Evolutionary conservation across 1,140 invertebrate genomes (phyloP), one percentile per base, ranked within the genome.

Genomic region (Spodoptera litura): DNA sequence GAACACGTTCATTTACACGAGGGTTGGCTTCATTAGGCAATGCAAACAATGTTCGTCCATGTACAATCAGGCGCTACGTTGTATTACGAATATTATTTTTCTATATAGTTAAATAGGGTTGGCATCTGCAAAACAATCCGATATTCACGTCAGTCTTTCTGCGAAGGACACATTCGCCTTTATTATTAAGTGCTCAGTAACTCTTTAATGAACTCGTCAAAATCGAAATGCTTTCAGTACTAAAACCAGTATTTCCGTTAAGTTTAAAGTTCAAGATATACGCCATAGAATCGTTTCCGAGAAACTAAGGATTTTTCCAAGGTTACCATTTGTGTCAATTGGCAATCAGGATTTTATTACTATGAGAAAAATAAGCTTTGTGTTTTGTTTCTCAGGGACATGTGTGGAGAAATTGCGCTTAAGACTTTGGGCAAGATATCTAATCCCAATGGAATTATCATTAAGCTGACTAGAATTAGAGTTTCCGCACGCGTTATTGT

Each of bases 171-270:
- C 53, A 15, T 15, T 73, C 70, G 6, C 20, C 66, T 78, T 78
- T 78, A 81, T 71, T 44, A 66, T 79, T 71, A 73, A 80, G 74
- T 73, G 73, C 61, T 27, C 70, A 44, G 55, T 27, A 55, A 68
- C 9, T 55, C 11, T 8, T 25, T 73, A 59, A 59, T 15, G 38
- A 59, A 44, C 44, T 15, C 55, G 25, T 73, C 31, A 59, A 73
- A 27, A 73, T 51, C 56, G 52, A 59, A 73, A 59, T 52, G 71
- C 70, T 73, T 73, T 73, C 52, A 73, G 70, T 56, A 15, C 38
- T 49, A 66, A 66, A 66, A 66, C 44, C 12, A 13, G 3, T 52
- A 52, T 68, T 52, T 68, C 44, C 35, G 12, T 27, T 52, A 68
- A n/a, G 4, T 55, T n/a, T 53, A 68, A 53, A 68, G 12, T 52